Percentiles rank a stretch among this genome's conserved stretches.
phyloP scores from a whole-genome alignment of 2,113 vertebrate species.

The Neomonachus schauinslandi region DNA sequence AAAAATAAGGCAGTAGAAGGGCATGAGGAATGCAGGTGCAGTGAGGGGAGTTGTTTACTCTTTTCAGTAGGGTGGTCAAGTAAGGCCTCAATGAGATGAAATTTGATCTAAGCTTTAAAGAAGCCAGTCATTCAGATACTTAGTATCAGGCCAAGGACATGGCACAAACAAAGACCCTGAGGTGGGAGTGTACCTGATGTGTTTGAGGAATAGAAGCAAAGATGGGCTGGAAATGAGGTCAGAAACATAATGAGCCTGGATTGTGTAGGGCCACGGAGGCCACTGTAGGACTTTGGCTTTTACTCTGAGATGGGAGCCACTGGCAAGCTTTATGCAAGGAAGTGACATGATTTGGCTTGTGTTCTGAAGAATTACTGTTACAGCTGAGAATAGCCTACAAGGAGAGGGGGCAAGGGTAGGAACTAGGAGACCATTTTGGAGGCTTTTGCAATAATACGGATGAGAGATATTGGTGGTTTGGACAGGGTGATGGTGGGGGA shows the following conservation, averaged over 20 bases:
- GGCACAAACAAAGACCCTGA: neutral
- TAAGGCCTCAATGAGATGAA: neutral
- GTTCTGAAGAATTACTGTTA: neutral
- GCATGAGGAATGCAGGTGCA: too few relatives aligned
- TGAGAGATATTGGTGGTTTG: neutral
- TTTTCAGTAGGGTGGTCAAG: neutral
- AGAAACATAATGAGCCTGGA: neutral
- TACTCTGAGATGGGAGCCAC: neutral
- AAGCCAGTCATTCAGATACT: neutral
- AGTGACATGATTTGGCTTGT: neutral
- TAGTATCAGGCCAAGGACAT: neutral
- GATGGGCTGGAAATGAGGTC: neutral
- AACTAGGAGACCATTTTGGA: neutral
- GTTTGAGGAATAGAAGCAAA: neutral
- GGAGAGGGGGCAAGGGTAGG: neutral
- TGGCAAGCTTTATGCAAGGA: neutral
- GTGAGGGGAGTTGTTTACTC: neutral
- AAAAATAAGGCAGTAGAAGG: neutral
- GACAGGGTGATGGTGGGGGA: neutral
- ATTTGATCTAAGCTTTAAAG: neutral
- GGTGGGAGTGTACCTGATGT: neutral
- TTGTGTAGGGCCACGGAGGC: neutral
- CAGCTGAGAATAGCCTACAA: neutral
- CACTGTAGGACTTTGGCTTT: neutral
- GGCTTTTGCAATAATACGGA: neutral